These are phyloP conservation scores for Tribolium freemani DNA, from an alignment of 2,888 invertebrate genomes.

Conservation along the genomic window DNA sequence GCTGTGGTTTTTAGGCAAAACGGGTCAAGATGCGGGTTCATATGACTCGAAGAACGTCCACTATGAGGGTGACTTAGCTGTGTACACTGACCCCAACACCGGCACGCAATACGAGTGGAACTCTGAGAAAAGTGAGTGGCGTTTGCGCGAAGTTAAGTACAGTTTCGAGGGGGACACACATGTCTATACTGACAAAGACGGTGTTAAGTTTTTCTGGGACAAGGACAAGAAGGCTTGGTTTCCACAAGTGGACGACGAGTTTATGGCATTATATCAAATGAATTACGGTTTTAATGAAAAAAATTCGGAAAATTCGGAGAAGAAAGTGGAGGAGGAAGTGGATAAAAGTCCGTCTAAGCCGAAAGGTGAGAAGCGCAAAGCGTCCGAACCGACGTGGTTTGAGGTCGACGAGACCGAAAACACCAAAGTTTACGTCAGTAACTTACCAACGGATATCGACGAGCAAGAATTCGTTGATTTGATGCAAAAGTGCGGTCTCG, in stretches of 20 bases:
- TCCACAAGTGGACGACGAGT: conserved; percentile 97
- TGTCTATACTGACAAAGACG: conserved; percentile 88
- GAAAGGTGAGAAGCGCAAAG: conserved; percentile 69
- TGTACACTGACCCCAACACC: conserved; percentile 82
- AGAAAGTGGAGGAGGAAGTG: conserved; percentile 37
- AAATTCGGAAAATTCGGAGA: conserved; percentile 68
- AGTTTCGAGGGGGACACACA: conserved; percentile 84
- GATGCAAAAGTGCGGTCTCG: conserved; percentile 96
- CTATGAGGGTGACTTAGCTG: conserved; percentile 79
- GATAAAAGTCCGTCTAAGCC: conserved; percentile 57
- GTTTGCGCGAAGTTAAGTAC: conserved; percentile 69
- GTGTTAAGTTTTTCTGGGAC: conserved; percentile 94
- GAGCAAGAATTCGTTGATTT: conserved; percentile 91
- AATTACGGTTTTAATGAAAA: conserved; percentile 89
- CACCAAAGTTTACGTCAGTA: conserved; percentile 96
- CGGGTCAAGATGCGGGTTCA: conserved; percentile 32
- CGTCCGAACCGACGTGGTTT: conserved; percentile 83
- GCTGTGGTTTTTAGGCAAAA: neutral
- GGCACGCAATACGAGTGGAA: conserved; percentile 78
- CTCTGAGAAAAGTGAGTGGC: conserved; percentile 75
- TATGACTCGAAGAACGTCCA: conserved; percentile 72
- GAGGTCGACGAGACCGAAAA: conserved; percentile 89
- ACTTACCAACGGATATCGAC: conserved; percentile 89
- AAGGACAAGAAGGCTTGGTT: conserved; percentile 93
- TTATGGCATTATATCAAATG: conserved; percentile 96